phyloP scores from a whole-genome alignment of 2,113 vertebrate species.

The Loxodonta africana region DNA sequence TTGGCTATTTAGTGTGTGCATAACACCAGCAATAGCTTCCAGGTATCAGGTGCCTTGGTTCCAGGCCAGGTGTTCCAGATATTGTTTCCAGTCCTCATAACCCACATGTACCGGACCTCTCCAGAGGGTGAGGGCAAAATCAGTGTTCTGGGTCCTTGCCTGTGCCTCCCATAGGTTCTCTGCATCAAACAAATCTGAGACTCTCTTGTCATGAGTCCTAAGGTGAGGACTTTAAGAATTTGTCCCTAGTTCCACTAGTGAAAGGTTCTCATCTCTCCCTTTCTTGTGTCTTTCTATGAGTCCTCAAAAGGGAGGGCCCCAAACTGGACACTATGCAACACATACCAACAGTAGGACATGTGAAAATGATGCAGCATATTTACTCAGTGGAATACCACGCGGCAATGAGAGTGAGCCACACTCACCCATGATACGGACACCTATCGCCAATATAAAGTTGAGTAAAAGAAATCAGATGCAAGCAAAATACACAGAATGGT shows the following conservation, averaged over 20 bases:
- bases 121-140: background rate
- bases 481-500: background rate
- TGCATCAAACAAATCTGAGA: background rate
- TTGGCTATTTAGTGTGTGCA: background rate
- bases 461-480: background rate
- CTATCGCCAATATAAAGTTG: background rate
- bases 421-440: background rate
- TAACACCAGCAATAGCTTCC: background rate
- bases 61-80: constrained; percentile 38
- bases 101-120: background rate
- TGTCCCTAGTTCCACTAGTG: background rate
- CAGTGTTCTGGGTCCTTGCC: background rate
- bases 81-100: background rate
- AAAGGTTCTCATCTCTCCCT: background rate
- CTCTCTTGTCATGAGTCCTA: background rate
- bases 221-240: background rate
- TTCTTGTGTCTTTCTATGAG: background rate
- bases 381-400: background rate
- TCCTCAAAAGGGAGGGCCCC: background rate
- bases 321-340: background rate
- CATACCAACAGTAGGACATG: background rate
- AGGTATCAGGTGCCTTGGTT: background rate
- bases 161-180: background rate
- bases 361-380: background rate
- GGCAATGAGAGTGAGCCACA: background rate